Conservation (phyloP, 1,140 invertebrate species). For the Bombyx mandarina region DNA sequence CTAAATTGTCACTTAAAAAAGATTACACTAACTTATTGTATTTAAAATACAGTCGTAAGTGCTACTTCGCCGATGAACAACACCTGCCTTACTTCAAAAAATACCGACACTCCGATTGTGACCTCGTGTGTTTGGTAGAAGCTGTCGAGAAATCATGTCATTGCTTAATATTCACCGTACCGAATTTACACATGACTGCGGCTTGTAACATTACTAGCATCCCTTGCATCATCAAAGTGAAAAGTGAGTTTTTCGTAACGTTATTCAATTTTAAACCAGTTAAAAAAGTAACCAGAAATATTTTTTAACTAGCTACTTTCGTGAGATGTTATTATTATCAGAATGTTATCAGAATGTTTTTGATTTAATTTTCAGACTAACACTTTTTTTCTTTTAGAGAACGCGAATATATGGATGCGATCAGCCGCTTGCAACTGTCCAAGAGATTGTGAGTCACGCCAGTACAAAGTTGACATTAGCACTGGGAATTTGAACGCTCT, state of each 20-base stretch:
- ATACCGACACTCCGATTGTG: conserved; percentile 48
- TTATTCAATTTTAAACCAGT: neutral
- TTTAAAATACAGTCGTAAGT: conserved; percentile 32
- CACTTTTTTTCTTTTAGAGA: conserved; percentile 12
- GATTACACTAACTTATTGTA: no score
- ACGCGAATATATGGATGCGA: conserved; percentile 15
- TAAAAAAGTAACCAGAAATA: no score
- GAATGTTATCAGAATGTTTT: no score
- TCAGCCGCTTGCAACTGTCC: conserved; percentile 25
- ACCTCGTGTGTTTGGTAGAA: conserved; percentile 29
- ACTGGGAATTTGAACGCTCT: conserved; percentile 37
- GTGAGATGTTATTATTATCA: no score
- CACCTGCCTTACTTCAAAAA: conserved; percentile 20
- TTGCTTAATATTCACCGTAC: conserved; percentile 32
- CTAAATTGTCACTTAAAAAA: no score
- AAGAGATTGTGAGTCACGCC: conserved; percentile 33
- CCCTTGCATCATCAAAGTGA: conserved; percentile 32
- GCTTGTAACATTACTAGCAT: conserved; percentile 37
- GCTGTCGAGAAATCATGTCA: conserved; percentile 25
- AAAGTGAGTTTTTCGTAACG: conserved; percentile 20
- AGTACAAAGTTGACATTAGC: conserved; percentile 25
- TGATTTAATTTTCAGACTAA: no score
- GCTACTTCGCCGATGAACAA: conserved; percentile 32
- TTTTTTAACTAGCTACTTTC: no score
- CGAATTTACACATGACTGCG: conserved; percentile 11